Conservation (phyloP, 2,113 vertebrate genomes). For the Rhinolophus ferrumequinum region DNA sequence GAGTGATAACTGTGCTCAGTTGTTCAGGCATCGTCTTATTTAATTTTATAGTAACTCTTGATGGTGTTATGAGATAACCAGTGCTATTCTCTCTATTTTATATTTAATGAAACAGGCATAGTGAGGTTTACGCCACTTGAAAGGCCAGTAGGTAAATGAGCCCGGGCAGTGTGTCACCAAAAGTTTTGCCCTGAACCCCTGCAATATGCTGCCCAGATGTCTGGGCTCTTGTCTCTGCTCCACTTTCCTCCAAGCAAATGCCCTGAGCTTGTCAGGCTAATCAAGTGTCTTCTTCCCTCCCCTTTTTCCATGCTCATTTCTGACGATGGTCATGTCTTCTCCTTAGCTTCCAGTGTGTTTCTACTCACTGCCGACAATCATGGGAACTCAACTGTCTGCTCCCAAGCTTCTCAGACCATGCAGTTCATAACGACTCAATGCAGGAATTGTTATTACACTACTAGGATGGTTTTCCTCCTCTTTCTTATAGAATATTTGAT, state of each 20-base stretch:
- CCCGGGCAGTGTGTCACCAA: background rate
- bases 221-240: background rate
- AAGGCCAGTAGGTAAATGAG: background rate
- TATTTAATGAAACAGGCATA: background rate
- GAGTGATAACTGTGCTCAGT: background rate
- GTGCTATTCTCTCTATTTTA: background rate
- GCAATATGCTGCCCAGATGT: background rate
- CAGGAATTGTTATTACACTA: background rate
- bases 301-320: background rate
- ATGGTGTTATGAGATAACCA: background rate
- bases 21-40: background rate
- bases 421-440: background rate
- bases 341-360: background rate
- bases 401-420: background rate
- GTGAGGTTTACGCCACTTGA: background rate
- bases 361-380: background rate
- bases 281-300: too few species aligned
- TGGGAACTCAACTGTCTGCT: accelerated
- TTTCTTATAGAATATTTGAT: background rate
- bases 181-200: background rate
- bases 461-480: background rate
- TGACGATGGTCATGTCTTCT: background rate
- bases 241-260: background rate
- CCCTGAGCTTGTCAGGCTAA: background rate
- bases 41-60: background rate